phyloP scores from a whole-genome alignment of 1,140 invertebrate species.

The Diachasmimorpha longicaudata region DNA sequence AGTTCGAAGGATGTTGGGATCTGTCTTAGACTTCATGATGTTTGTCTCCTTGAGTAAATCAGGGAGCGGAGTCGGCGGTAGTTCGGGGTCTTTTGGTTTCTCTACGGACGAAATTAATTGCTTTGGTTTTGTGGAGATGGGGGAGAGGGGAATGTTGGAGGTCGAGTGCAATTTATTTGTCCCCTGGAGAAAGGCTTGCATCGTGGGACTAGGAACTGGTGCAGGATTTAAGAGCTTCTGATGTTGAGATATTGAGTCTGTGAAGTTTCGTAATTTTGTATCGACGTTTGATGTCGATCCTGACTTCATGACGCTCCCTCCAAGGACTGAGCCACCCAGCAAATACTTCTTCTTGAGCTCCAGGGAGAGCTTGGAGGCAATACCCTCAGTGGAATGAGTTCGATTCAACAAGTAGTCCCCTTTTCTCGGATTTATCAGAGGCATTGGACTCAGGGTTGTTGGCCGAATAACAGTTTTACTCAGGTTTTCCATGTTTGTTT shows the following conservation, averaged over 20 bases:
- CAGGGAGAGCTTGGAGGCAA: conserved; percentile 83
- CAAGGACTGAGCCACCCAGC: conserved; percentile 69
- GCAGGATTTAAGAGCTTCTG: conserved; percentile 86
- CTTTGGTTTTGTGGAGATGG: conserved; percentile 35
- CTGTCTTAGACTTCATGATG: conserved; percentile 49
- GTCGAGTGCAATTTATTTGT: conserved; percentile 56
- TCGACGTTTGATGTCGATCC: conserved; percentile 85
- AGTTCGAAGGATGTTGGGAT: conserved; percentile 29
- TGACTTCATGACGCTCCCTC: conserved; percentile 76
- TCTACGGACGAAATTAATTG: conserved; percentile 14
- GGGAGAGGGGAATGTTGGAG: conserved; percentile 45
- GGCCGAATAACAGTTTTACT: not conserved
- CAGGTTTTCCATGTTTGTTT: not conserved
- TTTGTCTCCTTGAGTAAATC: conserved; percentile 57
- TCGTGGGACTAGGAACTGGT: conserved; percentile 74
- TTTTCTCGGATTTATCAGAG: conserved; percentile 65
- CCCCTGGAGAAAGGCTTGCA: conserved; percentile 74
- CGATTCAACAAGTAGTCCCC: conserved; percentile 79
- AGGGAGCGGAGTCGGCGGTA: conserved; percentile 45
- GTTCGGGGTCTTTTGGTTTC: conserved; percentile 18
- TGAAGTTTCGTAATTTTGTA: conserved; percentile 80
- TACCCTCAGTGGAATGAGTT: conserved; percentile 83
- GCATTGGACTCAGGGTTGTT: conserved; percentile 41
- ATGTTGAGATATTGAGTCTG: conserved; percentile 85
- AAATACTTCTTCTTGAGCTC: conserved; percentile 86